Evolutionary conservation across 2,888 invertebrate genomes (phyloP), one percentile per base, ranked within the genome.

Genomic region (Drepana falcataria): DNA sequence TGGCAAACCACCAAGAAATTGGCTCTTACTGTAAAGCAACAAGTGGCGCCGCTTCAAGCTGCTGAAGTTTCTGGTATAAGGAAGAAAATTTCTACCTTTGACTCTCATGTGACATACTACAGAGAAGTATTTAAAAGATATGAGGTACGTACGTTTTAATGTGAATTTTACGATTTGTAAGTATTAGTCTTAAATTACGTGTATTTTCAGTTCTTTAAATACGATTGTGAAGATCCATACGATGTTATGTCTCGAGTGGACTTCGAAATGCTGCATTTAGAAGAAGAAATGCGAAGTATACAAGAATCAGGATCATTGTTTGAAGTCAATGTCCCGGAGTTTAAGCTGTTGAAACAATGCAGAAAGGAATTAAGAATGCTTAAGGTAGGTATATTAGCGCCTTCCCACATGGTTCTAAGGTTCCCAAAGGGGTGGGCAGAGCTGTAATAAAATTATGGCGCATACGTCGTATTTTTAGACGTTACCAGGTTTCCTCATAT

Each of bases 1-100:
- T 99, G 99, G 99, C 95, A 94, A 68, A 95, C 97, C 65, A 97
- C 97, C 0, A 98, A 98, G 81, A 98, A 98, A 86, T 93, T 98
- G 56, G 97, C 97, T 0, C 87, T 95, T 35, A 96, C 96, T 47
- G 96, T 98, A 2, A 98, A 98, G 78, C 98, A 98, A 79, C 96
- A 97, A 84, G 97, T 99, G 35, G 97, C 98, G 4, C 98, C 99
- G 0, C 83, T 99, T 47, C 98, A 98, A 91, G 98, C 98, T 40
- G 95, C 95, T 5, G 98, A 99, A 92, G 98, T 99, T 2, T 94
- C 97, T 7, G 95, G 96, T 64, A 97, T 99, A 53, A 93, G 98
- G 48, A 96, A 96, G 73, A 96, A 96, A 76, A 96, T 97, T 64
- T 92, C 94, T 0, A 93, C 94, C 1, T 99, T 99, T 79, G 99